A percentile compares a stretch with the other conserved stretches of the same genome.
Conservation (phyloP, 2,888 invertebrate species). For the Periphyllus acericola region DNA sequence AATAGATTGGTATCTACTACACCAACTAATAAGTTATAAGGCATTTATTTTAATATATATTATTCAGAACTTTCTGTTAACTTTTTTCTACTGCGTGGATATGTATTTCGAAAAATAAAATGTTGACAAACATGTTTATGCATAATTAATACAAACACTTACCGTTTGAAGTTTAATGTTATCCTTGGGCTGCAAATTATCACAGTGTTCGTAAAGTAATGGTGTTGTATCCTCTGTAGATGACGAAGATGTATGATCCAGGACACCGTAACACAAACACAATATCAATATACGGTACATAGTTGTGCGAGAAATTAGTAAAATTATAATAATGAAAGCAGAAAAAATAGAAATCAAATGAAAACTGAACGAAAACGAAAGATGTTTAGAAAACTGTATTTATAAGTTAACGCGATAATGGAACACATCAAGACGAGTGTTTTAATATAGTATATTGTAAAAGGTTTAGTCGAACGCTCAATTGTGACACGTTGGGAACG, state of each 20-base stretch:
- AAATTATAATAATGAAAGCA: neutral
- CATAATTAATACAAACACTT: neutral
- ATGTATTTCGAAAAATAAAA: neutral
- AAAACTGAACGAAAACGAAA: neutral
- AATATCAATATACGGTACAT: neutral
- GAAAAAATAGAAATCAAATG: neutral
- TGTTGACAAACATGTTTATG: neutral
- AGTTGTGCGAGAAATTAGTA: neutral
- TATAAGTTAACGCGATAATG: neutral
- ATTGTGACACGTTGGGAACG: neutral
- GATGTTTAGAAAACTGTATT: neutral
- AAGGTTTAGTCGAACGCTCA: neutral
- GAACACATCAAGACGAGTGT: neutral
- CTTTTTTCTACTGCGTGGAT: neutral
- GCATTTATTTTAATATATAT: too few relatives aligned
- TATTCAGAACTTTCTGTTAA: too few relatives aligned
- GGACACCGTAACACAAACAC: conserved; percentile 6
- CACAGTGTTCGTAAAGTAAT: neutral
- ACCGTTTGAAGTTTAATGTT: neutral
- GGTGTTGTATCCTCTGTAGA: neutral
- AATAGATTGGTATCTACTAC: too few relatives aligned
- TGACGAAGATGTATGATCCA: neutral
- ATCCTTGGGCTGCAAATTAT: neutral
- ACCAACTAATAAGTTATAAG: too few relatives aligned
- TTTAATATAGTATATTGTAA: neutral